Conservation (phyloP, 2,797 vertebrate species). For the Halcyon chelicuti region DNA sequence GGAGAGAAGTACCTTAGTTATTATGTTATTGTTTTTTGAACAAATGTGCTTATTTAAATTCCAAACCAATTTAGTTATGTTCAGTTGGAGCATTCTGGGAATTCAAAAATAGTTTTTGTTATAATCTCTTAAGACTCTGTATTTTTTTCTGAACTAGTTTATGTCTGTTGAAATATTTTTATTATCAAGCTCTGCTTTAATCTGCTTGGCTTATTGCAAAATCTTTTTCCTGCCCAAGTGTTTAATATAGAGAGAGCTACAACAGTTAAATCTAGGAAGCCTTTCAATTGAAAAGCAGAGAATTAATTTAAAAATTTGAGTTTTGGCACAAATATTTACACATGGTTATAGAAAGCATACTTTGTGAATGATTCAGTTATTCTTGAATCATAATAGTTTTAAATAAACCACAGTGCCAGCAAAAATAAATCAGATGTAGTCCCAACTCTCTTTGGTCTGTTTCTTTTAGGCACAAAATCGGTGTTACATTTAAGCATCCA, state of each 20-base stretch:
- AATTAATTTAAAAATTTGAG: conserved; percentile 55
- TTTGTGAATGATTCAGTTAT: conserved; percentile 66
- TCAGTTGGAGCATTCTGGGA: background rate
- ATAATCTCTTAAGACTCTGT: conserved; percentile 31
- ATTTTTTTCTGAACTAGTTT: conserved; percentile 57
- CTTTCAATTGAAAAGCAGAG: conserved; percentile 62
- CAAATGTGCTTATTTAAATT: background rate
- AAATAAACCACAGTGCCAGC: conserved; percentile 49
- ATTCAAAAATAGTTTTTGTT: conserved; percentile 18
- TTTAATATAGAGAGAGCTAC: conserved; percentile 41
- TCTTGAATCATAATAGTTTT: conserved; percentile 59
- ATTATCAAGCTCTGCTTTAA: conserved; percentile 31
- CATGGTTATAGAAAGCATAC: conserved; percentile 33
- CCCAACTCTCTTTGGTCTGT: conserved; percentile 33
- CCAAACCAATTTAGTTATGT: background rate
- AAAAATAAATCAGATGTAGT: conserved; percentile 58
- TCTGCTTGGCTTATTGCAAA: conserved; percentile 40
- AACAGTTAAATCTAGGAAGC: conserved; percentile 17
- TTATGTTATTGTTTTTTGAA: background rate
- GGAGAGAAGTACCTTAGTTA: background rate
- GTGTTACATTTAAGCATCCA: conserved; percentile 40
- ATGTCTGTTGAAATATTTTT: conserved; percentile 52
- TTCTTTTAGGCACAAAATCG: conserved; percentile 55
- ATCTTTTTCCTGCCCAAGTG: conserved; percentile 46
- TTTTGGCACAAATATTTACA: conserved; percentile 61